Base-by-base conservation (phyloP, 1,140 invertebrate species). In the Brachystomella parvula region DNA sequence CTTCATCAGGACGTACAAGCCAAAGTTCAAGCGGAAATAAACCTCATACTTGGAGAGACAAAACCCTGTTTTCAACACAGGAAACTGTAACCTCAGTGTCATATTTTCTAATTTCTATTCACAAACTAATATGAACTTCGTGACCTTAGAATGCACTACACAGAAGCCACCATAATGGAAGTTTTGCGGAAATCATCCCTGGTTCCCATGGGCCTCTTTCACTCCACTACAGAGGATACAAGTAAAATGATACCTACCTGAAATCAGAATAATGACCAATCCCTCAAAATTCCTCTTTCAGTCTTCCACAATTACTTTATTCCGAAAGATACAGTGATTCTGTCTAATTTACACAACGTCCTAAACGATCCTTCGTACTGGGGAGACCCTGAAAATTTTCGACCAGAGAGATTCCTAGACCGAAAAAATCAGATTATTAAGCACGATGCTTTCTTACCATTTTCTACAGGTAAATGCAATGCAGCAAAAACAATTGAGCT, bases 11-110 rank as follows among this genome's bases (percentile, higher is more conserved):
- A 89, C n/a, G 83, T 92, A 1, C 91, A 94, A 74, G 82, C 79
- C 63, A 88, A 86, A 76, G 87, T 88, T 0, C 88, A 89, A 68
- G 80, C 83, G 57, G 90, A 94, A 81, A 86, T 94, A 66, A 90
- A 92, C 74, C 75, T 78, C 66, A 82, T 91, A 0, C 80, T 94
- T 32, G 88, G 86, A 65, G 82, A 87, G 26, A 77, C 86, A 69
- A 76, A 83, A 44, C 88, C 89, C 1, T 79, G 80, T 30, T 76
- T 90, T 21, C 82, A 84, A 47, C 89, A 92, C 76, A 82, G 87
- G 67, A 76, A 83, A n/a, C 84, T 83, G 87, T 88, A 79, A 62
- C 33, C 26, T 15, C 15, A n/a, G 26, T 12, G 6, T 56, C 53
- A 24, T 28, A 28, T 56, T 9, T 6, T 9, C 9, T 9, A 56